Percentiles rank a stretch among this genome's conserved stretches.
Evolutionary conservation across 2,888 invertebrate species (phyloP).

Genomic region (Rhingia campestris): DNA sequence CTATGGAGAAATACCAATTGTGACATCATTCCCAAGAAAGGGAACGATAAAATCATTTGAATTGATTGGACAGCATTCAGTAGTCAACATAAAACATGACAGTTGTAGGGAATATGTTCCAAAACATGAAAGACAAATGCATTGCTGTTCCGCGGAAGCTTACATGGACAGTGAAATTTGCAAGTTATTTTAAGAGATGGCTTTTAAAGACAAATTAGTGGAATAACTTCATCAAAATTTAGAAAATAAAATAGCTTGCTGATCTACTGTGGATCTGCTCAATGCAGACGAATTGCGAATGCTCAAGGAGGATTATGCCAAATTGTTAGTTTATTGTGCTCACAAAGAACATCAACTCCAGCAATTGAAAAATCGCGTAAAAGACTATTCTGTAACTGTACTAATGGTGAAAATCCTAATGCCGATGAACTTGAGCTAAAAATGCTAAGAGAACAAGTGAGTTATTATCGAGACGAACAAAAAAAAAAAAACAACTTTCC

Average conservation of each 20-base stretch:
- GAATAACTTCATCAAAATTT: conserved; percentile 71
- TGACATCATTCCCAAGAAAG: conserved; percentile 76
- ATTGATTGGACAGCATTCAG: neutral
- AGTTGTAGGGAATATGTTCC: conserved; percentile 7
- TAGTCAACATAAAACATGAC: neutral
- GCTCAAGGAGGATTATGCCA: conserved; percentile 80
- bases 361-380: conserved; percentile 76
- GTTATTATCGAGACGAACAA: conserved; percentile 80
- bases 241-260: conserved; percentile 76
- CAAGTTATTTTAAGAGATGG: conserved; percentile 48
- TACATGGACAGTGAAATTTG: conserved; percentile 7
- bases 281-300: conserved; percentile 78
- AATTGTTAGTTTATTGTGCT: conserved; percentile 78
- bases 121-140: conserved; percentile 19
- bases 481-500: conserved; percentile 79
- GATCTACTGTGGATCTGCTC: conserved; percentile 77
- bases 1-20: conserved; percentile 78
- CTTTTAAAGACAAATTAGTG: conserved; percentile 52
- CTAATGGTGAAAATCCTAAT: conserved; percentile 19
- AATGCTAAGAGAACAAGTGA: conserved; percentile 79
- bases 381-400: no score
- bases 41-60: conserved; percentile 43
- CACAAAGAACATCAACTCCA: conserved; percentile 80
- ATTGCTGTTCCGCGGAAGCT: neutral
- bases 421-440: conserved; percentile 78